Evolutionary conservation across 1,140 invertebrate genomes (phyloP).

Genomic region (Spodoptera frugiperda): DNA sequence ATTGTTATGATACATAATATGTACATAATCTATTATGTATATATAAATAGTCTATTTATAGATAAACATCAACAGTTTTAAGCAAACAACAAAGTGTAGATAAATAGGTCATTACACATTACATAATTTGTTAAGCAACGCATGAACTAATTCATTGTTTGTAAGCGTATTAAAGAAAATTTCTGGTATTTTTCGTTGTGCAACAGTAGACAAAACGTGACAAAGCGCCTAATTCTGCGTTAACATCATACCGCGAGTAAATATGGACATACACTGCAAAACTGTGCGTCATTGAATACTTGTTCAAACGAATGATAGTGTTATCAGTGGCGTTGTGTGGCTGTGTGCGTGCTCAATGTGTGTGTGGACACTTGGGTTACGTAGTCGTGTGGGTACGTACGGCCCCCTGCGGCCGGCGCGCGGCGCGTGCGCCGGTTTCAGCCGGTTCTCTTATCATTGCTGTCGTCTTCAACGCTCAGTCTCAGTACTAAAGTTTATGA

Average conservation of each 20-base stretch:
- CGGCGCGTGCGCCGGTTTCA: conserved; percentile 64
- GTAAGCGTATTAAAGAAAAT: no score
- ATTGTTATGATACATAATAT: no score
- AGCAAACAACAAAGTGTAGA: no score
- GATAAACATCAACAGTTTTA: not conserved
- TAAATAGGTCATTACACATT: no score
- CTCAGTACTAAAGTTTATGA: conserved; percentile 54
- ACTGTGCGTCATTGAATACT: conserved; percentile 69
- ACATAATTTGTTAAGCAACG: no score
- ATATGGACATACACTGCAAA: conserved; percentile 55
- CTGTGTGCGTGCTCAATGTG: conserved; percentile 50
- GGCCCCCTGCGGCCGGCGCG: conserved; percentile 77
- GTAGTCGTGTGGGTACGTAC: conserved; percentile 52
- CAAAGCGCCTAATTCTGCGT: conserved; percentile 43
- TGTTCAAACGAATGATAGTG: conserved; percentile 65
- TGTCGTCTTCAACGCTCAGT: conserved; percentile 59
- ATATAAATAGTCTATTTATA: not conserved
- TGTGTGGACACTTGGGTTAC: conserved; percentile 50
- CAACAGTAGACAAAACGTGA: conserved; percentile 34
- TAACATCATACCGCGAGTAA: conserved; percentile 43
- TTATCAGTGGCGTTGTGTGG: conserved; percentile 68
- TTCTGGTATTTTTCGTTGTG: not conserved
- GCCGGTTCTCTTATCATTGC: conserved; percentile 74
- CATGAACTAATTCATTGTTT: no score
- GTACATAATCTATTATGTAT: no score